Evolutionary conservation across 2,888 invertebrate species (phyloP).

Genomic region (Epinotia nisella): DNA sequence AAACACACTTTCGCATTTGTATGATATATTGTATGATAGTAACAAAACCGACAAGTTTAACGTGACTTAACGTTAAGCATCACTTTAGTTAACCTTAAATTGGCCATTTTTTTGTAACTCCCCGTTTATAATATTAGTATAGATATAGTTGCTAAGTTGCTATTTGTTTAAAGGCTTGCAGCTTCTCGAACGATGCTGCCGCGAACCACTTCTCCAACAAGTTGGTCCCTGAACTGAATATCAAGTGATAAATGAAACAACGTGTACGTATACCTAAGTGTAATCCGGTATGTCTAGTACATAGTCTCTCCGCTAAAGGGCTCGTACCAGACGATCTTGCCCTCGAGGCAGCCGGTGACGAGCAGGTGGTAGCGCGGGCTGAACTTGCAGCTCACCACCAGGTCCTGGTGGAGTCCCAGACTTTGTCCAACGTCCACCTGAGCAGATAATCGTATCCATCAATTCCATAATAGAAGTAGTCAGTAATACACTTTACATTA

Average conservation of each 20-base stretch:
- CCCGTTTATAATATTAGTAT: no score
- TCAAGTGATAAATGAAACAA: neutral
- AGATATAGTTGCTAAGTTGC: no score
- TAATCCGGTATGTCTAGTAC: constrained; percentile 58
- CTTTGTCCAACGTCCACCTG: constrained; percentile 86
- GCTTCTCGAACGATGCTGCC: no score
- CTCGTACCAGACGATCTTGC: constrained; percentile 95
- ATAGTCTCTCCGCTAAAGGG: constrained; percentile 84
- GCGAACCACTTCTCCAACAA: no score
- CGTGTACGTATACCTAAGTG: neutral
- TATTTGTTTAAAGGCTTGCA: no score
- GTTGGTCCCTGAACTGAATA: no score
- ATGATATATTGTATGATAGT: no score
- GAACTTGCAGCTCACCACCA: constrained; percentile 95
- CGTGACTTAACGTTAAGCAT: no score
- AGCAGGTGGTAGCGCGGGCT: constrained; percentile 94
- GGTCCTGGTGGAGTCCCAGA: constrained; percentile 89
- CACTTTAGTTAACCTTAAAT: no score
- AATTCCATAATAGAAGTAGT: neutral
- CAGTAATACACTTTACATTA: neutral
- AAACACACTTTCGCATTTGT: no score
- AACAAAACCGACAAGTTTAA: no score
- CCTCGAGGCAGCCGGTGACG: constrained; percentile 95
- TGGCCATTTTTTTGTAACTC: no score
- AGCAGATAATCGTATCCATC: neutral